Conservation (phyloP, 2,113 vertebrate species). For the Menidia beryllina region DNA sequence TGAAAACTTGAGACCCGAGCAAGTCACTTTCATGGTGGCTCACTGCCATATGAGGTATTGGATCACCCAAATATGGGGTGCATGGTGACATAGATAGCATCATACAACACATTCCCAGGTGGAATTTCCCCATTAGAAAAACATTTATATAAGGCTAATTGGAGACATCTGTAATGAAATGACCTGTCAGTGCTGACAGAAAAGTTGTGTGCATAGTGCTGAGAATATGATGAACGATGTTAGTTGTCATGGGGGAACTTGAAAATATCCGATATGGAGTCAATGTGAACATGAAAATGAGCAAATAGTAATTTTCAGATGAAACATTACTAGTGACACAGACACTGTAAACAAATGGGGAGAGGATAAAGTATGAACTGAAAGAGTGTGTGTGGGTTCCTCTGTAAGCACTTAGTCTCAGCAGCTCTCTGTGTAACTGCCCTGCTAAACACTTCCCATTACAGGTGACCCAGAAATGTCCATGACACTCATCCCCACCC, state of each 20-base stretch:
- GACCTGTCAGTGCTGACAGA: neutral
- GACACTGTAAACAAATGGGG: neutral
- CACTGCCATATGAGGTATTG: no score
- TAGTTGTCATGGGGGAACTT: no score
- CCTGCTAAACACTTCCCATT: slow-evolving; percentile 69
- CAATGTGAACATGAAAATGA: neutral
- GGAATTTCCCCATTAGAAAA: neutral
- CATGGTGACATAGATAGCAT: no score
- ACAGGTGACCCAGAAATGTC: slow-evolving; percentile 56
- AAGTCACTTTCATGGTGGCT: no score
- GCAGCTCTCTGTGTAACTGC: slow-evolving; percentile 51
- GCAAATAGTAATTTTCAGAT: neutral
- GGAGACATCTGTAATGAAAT: neutral
- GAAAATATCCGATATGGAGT: neutral
- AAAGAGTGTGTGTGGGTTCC: slow-evolving; percentile 26
- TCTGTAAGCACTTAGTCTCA: slow-evolving; percentile 50
- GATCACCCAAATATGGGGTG: no score
- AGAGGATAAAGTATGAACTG: neutral
- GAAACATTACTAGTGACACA: neutral
- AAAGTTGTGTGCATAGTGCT: no score
- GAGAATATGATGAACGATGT: no score
- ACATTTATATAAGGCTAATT: neutral
- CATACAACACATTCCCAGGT: no score
- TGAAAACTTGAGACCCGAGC: no score
- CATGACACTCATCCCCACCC: slow-evolving; percentile 20